phyloP scores from a whole-genome alignment of 2,888 invertebrate genomes.

The Celastrina argiolus region DNA sequence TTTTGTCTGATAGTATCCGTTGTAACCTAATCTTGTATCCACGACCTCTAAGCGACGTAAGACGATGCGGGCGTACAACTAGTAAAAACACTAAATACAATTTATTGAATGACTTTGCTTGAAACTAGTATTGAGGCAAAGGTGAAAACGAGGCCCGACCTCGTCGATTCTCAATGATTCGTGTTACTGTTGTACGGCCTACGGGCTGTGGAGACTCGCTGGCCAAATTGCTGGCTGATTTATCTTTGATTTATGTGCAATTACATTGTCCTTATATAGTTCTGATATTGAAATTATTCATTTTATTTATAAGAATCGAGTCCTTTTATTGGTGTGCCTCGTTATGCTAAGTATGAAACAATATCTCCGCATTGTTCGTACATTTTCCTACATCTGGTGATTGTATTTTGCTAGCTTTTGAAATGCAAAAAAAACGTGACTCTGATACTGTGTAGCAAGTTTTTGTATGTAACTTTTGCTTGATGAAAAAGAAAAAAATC shows the following conservation, averaged over 20 bases:
- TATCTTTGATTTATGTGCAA: not conserved
- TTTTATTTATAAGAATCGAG: too few relatives aligned
- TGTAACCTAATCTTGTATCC: not conserved
- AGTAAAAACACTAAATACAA: not conserved
- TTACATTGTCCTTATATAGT: not conserved
- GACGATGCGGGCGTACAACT: not conserved
- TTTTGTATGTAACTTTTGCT: too few relatives aligned
- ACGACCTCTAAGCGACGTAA: not conserved
- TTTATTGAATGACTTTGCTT: constrained; percentile 23
- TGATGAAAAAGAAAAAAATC: too few relatives aligned
- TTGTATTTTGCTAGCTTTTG: too few relatives aligned
- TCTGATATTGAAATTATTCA: too few relatives aligned
- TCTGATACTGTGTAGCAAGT: too few relatives aligned
- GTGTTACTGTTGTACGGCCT: constrained; percentile 51
- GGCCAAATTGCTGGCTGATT: not conserved
- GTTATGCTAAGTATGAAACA: not conserved
- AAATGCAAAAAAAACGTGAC: too few relatives aligned
- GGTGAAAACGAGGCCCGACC: constrained; percentile 61
- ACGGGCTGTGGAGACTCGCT: not conserved
- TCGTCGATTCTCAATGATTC: constrained; percentile 55
- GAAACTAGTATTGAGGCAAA: constrained; percentile 52
- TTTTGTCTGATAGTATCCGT: not conserved
- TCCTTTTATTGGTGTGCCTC: not conserved
- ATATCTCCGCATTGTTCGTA: too few relatives aligned
- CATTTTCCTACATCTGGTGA: not conserved